Base-by-base conservation (phyloP, 30 jellyfish, hydroid and myxozoan genomes). In the Aurelia coerulea region DNA sequence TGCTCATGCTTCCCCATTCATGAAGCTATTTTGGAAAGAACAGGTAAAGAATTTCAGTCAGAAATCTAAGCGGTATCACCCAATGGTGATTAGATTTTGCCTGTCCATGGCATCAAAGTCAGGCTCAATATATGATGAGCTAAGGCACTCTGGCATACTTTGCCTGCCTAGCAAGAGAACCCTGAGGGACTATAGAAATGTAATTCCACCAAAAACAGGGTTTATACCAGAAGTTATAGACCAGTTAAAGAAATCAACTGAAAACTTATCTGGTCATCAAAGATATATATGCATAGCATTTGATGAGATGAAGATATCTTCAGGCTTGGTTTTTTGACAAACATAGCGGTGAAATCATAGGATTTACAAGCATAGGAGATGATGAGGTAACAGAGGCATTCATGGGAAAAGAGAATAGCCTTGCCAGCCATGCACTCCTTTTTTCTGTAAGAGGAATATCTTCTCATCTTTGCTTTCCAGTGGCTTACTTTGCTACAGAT, bases 11-110 rank as follows among this genome's bases (percentile, higher is more conserved):
- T 35, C 91, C 64, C 91, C 91, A 23, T 82, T 82, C 76, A 82
- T 82, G 91, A 34, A 82, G 87, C 71, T 82, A 10, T 82, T 82
- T 70, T 82, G 91, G 91, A 33, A 82, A 19, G 80, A 82, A 62
- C 87, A 82, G 68, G 69, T 46, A 3, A 68, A 69, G 41, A 56
- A 68, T 35, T 82, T 50, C 31, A 50, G 65, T 35, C 85, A 68
- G 62, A 54, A 49, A 18, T 53, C 86, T 3, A 69, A 32, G 88
- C 34, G 75, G 87, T 82, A 68, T 50, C 86, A 82, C 56, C 91
- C 88, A 15, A 67, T 82, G 91, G 87, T 67, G 18, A 82, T 82
- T 12, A 82, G 91, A 50, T 82, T 82, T 64, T 82, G 91, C 63
- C 65, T 82, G 33, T 82, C 91, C 34, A 49, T 82, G 49, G 88